Evolutionary conservation across 2,113 vertebrate genomes (phyloP).

Genomic region (Polypterus bichir): DNA sequence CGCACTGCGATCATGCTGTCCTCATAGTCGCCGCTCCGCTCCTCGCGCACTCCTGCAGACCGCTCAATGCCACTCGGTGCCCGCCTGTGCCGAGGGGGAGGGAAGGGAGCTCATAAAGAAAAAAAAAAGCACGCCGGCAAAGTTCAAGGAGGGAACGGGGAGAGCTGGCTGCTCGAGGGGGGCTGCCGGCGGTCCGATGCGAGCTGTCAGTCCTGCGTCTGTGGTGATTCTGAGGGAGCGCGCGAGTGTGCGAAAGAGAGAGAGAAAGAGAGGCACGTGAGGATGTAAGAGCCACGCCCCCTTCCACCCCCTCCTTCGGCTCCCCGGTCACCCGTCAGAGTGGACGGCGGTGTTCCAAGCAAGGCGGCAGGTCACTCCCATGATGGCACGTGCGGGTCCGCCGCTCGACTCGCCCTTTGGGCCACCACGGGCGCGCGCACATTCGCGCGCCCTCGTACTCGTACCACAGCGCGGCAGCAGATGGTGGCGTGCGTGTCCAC

Average conservation of each 20-base stretch:
- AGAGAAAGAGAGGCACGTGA: constrained; percentile 6
- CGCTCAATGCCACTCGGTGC: background rate
- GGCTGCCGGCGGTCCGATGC: background rate
- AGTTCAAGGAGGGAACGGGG: background rate
- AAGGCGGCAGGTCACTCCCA: background rate
- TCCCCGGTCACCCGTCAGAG: background rate
- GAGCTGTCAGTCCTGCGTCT: background rate
- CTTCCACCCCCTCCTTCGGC: background rate
- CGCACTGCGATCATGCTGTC: constrained; percentile 58
- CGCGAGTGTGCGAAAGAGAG: background rate
- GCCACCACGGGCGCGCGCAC: background rate
- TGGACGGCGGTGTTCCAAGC: background rate
- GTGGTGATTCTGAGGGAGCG: background rate
- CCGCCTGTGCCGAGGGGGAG: background rate
- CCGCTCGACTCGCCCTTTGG: background rate
- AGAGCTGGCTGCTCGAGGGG: background rate
- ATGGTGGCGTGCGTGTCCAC: background rate
- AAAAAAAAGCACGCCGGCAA: background rate
- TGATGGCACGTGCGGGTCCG: background rate
- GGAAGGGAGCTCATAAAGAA: background rate
- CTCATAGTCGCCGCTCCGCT: constrained; percentile 44
- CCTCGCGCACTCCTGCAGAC: too few relatives aligned
- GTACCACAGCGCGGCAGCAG: background rate
- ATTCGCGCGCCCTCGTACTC: background rate
- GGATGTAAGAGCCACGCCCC: background rate